Percentiles rank a stretch among this genome's conserved stretches.
These are phyloP conservation scores for Coptodon bakossiorum DNA, from an alignment of 2,113 vertebrate genomes.

Conservation along the genomic window DNA sequence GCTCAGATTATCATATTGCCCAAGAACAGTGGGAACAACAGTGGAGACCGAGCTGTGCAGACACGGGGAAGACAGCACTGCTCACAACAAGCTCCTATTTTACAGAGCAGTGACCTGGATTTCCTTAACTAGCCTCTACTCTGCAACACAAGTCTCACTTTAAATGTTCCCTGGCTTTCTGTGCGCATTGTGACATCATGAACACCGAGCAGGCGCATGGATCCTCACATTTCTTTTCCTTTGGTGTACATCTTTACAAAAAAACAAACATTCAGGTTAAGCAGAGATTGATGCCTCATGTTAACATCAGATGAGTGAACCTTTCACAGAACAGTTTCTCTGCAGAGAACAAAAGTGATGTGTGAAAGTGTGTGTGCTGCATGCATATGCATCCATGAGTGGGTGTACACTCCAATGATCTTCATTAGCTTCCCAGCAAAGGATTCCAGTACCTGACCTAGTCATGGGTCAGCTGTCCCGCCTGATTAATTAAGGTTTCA, in stretches of 20 bases:
- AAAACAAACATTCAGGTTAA: background rate
- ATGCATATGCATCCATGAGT: background rate
- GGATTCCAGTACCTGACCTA: background rate
- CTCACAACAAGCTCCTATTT: conserved; percentile 49
- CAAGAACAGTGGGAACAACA: background rate
- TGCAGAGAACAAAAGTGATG: background rate
- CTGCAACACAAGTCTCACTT: conserved; percentile 23
- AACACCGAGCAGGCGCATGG: background rate
- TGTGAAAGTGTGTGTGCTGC: background rate
- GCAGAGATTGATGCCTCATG: background rate
- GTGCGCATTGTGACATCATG: conserved; percentile 36
- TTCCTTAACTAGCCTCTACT: conserved; percentile 36
- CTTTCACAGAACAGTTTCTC: background rate
- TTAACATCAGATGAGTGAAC: conserved; percentile 5
- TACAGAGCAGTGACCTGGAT: conserved; percentile 61
- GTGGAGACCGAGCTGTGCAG: background rate
- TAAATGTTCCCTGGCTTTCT: conserved; percentile 46
- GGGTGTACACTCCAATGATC: background rate
- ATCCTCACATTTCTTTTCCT: background rate
- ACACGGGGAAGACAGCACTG: conserved; percentile 17
- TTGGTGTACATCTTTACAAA: background rate
- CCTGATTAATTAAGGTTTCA: conserved; percentile 13
- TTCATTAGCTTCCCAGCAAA: background rate
- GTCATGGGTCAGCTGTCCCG: background rate
- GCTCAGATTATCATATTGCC: background rate